Evolutionary conservation across 2,797 vertebrate genomes (phyloP), one percentile per base, ranked within the genome.

Genomic region (Cynopterus sphinx): DNA sequence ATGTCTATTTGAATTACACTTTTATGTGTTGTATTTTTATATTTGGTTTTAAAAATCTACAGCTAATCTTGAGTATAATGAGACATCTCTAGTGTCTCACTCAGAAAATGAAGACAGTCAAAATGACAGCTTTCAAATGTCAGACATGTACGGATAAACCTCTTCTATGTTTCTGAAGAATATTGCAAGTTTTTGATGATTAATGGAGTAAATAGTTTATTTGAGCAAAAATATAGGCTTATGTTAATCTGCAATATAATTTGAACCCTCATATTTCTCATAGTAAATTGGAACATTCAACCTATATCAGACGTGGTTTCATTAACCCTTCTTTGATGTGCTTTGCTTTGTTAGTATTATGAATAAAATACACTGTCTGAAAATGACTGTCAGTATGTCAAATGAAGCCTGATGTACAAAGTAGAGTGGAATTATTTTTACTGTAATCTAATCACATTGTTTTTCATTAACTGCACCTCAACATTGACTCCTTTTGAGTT

Each of bases 341-440:
- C 88, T 91, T 49, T 78, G 19, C 57, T 82, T 91, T 96, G 41
- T 73, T 91, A 78, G 53, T 89, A 51, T 82, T 77, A 93, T 63
- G 10, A 92, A 90, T 94, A 94, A 96, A 91, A 90, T 90, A 93
- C 49, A 61, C 24, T 67, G 3, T 71, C 46, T 77, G n/a, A 75
- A 87, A 79, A 61, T 49, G 24, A 16, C 15, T 79, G 12, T 90
- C 41, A 26, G 0, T 91, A 70, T 12, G 39, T 90, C 33, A 93
- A 49, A 59, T 89, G 74, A 88, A 31, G 9, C 33, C 61, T 94
- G 65, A 90, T 86, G 6, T 67, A 12, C 39, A 55, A 57, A 87
- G 33, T 63, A 81, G 22, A 94, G 53, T 73, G 15, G 41, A 77
- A 77, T 94, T 92, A 51, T 73, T 91, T 91, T 16, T 73, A 15